Evolutionary conservation across 2,797 vertebrate genomes (phyloP).

Genomic region (Pogoniulus pusillus): DNA sequence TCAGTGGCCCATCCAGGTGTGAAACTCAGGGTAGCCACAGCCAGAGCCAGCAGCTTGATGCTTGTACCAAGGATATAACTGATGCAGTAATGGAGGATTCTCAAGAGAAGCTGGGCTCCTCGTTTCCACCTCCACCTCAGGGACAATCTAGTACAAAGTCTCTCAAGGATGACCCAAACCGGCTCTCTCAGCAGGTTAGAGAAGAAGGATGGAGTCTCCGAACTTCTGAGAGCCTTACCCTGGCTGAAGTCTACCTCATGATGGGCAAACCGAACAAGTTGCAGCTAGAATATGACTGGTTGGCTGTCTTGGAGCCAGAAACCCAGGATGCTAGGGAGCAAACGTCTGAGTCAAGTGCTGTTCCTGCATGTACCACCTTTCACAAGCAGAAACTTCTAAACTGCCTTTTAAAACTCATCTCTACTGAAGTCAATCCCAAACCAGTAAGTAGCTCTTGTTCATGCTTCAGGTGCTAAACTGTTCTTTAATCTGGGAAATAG

Average conservation of each 20-base stretch:
- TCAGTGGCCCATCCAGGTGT: not conserved
- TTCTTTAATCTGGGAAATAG: not conserved
- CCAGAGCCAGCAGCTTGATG: constrained; percentile 56
- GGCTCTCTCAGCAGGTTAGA: constrained; percentile 84
- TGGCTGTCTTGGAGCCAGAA: constrained; percentile 76
- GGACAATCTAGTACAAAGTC: constrained; percentile 73
- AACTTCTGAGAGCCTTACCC: constrained; percentile 90
- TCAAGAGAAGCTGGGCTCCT: constrained; percentile 73
- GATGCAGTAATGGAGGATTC: constrained; percentile 75
- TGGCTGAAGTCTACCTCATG: constrained; percentile 99
- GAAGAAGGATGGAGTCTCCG: constrained; percentile 93
- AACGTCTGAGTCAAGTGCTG: constrained; percentile 18
- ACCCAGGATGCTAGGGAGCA: constrained; percentile 41
- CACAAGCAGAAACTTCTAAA: constrained; percentile 87
- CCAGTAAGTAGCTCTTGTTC: constrained; percentile 79
- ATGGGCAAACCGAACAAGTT: constrained; percentile 95
- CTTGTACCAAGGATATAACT: constrained; percentile 68
- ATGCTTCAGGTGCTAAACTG: not conserved
- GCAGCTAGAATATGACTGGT: constrained; percentile 97
- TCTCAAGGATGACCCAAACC: constrained; percentile 74
- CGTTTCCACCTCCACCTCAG: constrained; percentile 66
- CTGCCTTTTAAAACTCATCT: constrained; percentile 91
- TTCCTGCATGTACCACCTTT: constrained; percentile 50
- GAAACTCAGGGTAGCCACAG: constrained; percentile 62
- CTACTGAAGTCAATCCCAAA: constrained; percentile 95